Conservation (phyloP, 1,140 invertebrate species). For the Diplogasteroides magnus region DNA sequence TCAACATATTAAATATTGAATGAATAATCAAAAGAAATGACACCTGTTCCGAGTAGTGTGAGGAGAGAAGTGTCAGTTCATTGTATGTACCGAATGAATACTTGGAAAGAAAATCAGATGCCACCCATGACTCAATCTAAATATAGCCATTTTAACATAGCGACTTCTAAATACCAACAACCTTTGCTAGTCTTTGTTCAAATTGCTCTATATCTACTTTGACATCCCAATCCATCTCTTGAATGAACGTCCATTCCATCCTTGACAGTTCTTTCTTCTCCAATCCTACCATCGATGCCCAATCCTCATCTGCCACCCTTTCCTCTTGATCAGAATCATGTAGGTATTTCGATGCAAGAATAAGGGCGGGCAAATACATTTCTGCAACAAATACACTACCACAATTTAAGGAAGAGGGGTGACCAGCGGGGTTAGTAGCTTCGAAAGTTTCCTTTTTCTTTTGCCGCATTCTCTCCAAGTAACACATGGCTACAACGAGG, state of each 20-base stretch:
- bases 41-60: background rate
- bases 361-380: conserved; percentile 44
- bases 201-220: background rate
- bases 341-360: conserved; percentile 47
- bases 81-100: background rate
- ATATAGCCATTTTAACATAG: background rate
- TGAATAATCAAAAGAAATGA: background rate
- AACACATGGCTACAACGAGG: conserved; percentile 45
- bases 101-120: background rate
- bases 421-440: conserved; percentile 33
- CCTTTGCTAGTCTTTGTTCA: background rate
- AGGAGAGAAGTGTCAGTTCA: background rate
- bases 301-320: background rate
- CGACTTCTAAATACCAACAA: background rate
- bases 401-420: too few relatives aligned
- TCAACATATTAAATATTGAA: background rate
- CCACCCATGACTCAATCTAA: background rate
- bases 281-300: background rate
- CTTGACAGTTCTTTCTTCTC: background rate
- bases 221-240: background rate
- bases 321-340: conserved; percentile 34
- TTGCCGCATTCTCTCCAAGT: conserved; percentile 42
- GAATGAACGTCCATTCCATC: background rate
- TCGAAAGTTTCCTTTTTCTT: conserved; percentile 35
- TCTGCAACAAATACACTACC: conserved; percentile 23